phyloP scores from a whole-genome alignment of 2,113 vertebrate species.

The Amia ocellicauda region DNA sequence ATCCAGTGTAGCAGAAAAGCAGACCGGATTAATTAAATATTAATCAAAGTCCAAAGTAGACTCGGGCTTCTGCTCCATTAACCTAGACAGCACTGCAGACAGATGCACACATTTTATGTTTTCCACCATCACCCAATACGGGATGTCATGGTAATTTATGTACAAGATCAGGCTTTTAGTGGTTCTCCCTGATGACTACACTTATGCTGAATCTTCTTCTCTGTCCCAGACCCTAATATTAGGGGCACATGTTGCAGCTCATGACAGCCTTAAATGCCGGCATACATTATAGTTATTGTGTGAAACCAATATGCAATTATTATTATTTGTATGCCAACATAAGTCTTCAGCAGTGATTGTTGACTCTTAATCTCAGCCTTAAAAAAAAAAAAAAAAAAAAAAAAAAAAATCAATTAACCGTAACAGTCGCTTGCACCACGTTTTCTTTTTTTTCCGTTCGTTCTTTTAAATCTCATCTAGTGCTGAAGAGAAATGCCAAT shows the following conservation, averaged over 20 bases:
- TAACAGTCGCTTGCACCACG: neutral
- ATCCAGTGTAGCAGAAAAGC: conserved; percentile 2
- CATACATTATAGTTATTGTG: neutral
- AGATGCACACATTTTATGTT: neutral
- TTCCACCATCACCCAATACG: neutral
- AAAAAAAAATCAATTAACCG: neutral
- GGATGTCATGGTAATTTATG: conserved; percentile 3
- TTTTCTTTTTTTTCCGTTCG: neutral
- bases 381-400: neutral
- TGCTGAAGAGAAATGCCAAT: neutral
- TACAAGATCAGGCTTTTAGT: neutral
- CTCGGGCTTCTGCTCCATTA: conserved; percentile 7
- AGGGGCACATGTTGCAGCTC: neutral
- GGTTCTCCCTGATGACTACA: neutral
- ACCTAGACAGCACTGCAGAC: conserved; percentile 8
- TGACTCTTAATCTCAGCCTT: neutral
- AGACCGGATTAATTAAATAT: conserved; percentile 3
- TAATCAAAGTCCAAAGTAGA: conserved; percentile 9
- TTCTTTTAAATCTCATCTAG: neutral
- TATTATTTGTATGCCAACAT: neutral
- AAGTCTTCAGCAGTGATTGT: neutral
- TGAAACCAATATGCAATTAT: too few relatives aligned
- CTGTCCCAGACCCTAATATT: neutral
- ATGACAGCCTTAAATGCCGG: neutral
- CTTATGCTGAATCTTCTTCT: neutral